Evolutionary conservation across 2,797 vertebrate species (phyloP).

Genomic region (Pagetopsis macropterus): DNA sequence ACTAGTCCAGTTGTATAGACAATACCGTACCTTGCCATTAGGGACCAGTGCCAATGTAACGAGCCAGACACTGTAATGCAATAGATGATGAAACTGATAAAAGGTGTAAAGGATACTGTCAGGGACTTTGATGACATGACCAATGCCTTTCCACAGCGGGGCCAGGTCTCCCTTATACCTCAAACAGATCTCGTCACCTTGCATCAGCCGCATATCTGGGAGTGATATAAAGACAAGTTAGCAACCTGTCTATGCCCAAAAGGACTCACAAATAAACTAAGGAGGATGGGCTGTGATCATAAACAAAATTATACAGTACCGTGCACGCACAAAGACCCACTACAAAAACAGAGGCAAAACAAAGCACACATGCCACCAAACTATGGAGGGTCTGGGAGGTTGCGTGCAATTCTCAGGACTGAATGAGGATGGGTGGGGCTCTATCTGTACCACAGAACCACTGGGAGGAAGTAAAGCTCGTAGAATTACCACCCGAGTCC

Average conservation of each 20-base stretch:
- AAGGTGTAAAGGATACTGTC: conserved; percentile 93
- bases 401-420: conserved; percentile 67
- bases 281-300: conserved; percentile 4
- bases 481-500: conserved; percentile 90
- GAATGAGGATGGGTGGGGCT: conserved; percentile 58
- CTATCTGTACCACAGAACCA: conserved; percentile 73
- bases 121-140: conserved; percentile 98
- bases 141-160: conserved; percentile 96
- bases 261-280: not conserved
- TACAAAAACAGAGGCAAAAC: conserved; percentile 34
- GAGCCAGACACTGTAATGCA: not conserved
- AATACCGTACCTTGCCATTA: not conserved
- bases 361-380: conserved; percentile 63
- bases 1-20: not conserved
- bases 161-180: conserved; percentile 97
- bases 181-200: conserved; percentile 98
- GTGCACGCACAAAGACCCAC: conserved; percentile 32
- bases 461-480: conserved; percentile 61
- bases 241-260: not conserved
- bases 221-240: conserved; percentile 28
- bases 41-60: not conserved
- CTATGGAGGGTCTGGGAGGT: conserved; percentile 66
- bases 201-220: conserved; percentile 98
- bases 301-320: conserved; percentile 40
- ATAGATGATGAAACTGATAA: not conserved